A percentile compares a stretch with the other conserved stretches of the same genome.
These are phyloP conservation scores for Engystomops pustulosus DNA, from an alignment of 2,113 vertebrate species.

Conservation along the genomic window DNA sequence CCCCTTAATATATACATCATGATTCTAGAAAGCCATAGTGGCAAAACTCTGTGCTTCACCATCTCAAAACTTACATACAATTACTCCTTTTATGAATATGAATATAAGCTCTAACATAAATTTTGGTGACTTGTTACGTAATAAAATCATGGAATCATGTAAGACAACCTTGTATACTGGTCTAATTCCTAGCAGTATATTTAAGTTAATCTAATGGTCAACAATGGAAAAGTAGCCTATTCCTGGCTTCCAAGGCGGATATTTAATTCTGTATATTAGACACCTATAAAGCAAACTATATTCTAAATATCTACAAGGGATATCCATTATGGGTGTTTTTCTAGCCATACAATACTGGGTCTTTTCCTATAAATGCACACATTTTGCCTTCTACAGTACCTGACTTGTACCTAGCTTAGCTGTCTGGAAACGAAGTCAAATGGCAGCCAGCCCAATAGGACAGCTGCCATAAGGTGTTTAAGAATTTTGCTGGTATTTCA, in stretches of 20 bases:
- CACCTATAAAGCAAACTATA: not conserved
- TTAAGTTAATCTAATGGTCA: not conserved
- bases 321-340: conserved; percentile 1
- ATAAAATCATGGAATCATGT: no score
- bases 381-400: conserved; percentile 16
- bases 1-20: no score
- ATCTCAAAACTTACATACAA: no score
- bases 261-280: not conserved
- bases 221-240: not conserved
- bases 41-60: no score
- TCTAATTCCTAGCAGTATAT: not conserved
- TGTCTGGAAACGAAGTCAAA: conserved; percentile 19
- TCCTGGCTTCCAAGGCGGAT: not conserved
- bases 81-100: no score
- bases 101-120: no score
- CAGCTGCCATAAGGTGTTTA: conserved; percentile 23
- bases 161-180: not conserved
- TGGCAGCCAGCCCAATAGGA: conserved; percentile 26
- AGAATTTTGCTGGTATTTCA: conserved; percentile 25
- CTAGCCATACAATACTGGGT: not conserved
- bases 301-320: conserved; percentile 17
- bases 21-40: no score
- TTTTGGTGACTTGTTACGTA: no score
- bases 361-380: conserved; percentile 4
- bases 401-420: conserved; percentile 28